These are phyloP conservation scores for Neotragus moschatus DNA, from an alignment of 2,113 vertebrate genomes.

Conservation along the genomic window DNA sequence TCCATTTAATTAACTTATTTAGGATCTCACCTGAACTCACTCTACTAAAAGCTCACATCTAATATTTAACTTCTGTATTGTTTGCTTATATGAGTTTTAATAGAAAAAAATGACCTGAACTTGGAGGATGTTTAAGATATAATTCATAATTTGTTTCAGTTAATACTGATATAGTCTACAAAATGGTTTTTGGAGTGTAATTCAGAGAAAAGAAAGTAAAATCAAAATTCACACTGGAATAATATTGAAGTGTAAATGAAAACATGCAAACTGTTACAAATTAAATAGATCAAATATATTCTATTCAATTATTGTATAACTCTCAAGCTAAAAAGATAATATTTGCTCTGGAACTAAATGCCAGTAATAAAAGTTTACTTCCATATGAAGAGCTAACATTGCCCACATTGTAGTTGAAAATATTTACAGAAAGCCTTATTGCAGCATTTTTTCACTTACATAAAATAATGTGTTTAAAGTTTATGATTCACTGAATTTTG, in stretches of 20 bases:
- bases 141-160: neutral
- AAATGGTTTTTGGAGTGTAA: neutral
- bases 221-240: neutral
- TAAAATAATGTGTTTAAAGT: slow-evolving; percentile 34
- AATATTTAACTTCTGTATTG: neutral
- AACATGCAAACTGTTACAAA: neutral
- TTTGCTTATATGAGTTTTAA: neutral
- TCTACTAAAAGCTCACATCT: neutral
- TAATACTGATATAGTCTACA: neutral
- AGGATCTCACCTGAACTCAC: neutral
- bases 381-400: neutral
- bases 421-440: slow-evolving; percentile 33
- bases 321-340: neutral
- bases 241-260: neutral
- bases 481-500: slow-evolving; percentile 53
- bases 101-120: neutral
- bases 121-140: neutral
- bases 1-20: neutral
- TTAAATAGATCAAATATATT: neutral
- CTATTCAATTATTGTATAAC: neutral
- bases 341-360: neutral
- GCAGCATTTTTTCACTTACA: slow-evolving; percentile 44
- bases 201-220: neutral
- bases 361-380: neutral
- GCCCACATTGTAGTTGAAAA: neutral